Evolutionary conservation across 2,797 vertebrate species (phyloP).

Genomic region (Platyrinchus mystaceus): DNA sequence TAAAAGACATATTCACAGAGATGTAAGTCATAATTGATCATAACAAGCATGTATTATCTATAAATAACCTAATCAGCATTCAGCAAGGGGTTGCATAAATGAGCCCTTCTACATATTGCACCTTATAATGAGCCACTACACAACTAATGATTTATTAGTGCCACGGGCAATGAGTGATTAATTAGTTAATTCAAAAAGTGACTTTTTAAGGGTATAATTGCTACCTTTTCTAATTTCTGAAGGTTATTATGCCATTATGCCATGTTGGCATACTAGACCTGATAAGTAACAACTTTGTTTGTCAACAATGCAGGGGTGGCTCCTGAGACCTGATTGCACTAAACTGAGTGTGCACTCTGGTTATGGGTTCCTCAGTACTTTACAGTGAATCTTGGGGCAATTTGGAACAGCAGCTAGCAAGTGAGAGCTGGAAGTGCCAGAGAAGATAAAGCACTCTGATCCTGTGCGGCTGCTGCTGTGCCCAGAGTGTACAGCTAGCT

Average conservation of each 20-base stretch:
- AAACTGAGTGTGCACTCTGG: neutral
- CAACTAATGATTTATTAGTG: constrained; percentile 76
- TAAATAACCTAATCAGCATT: constrained; percentile 77
- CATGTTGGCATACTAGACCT: constrained; percentile 44
- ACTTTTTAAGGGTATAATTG: constrained; percentile 75
- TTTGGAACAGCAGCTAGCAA: neutral
- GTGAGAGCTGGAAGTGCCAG: neutral
- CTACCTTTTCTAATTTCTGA: constrained; percentile 73
- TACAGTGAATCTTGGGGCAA: neutral
- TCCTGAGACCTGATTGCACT: neutral
- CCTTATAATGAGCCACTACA: constrained; percentile 72
- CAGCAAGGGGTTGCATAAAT: constrained; percentile 68
- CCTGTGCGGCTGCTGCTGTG: neutral
- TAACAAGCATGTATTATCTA: constrained; percentile 65
- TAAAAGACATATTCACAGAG: neutral
- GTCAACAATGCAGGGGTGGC: constrained; percentile 2
- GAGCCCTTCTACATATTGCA: constrained; percentile 60
- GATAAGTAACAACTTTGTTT: constrained; percentile 54
- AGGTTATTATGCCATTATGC: constrained; percentile 51
- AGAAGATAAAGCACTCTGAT: neutral
- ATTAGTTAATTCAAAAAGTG: constrained; percentile 74
- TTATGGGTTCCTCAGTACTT: neutral
- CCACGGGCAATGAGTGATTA: constrained; percentile 75
- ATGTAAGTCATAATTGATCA: constrained; percentile 65
- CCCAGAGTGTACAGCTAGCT: neutral